Conservation (phyloP, 2,888 invertebrate genomes). For the Tanypteryx hageni region DNA sequence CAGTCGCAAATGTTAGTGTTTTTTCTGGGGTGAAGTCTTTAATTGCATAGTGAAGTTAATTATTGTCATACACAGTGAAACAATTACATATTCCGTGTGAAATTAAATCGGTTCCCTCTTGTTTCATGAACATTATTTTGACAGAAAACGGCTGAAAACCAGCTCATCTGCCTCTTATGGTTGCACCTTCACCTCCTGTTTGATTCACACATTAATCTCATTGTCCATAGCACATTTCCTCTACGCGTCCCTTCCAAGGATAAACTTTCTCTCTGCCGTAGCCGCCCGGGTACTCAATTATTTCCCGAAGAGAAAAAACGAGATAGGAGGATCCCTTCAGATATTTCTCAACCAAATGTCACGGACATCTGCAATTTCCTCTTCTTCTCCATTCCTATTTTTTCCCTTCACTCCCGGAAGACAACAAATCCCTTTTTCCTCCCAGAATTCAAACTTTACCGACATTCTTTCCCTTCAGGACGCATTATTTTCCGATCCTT, state of each 20-base stretch:
- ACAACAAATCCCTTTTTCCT: not conserved
- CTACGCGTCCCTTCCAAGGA: not conserved
- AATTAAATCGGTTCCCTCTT: too few species aligned
- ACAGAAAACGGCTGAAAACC: not conserved
- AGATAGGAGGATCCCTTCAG: not conserved
- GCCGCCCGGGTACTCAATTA: not conserved
- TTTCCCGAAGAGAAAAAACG: not conserved
- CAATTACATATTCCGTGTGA: too few species aligned
- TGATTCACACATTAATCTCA: not conserved
- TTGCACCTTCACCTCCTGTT: not conserved
- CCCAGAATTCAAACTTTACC: not conserved
- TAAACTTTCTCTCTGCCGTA: not conserved
- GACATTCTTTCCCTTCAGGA: not conserved
- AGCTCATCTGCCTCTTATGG: not conserved
- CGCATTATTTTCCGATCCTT: not conserved
- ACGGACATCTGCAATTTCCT: not conserved
- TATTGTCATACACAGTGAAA: too few species aligned
- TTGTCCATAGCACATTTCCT: not conserved
- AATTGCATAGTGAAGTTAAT: too few species aligned
- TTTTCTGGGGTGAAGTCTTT: too few species aligned
- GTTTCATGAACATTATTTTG: too few species aligned
- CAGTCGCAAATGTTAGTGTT: too few species aligned
- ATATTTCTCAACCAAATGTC: conserved; percentile 3
- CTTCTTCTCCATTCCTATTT: not conserved
- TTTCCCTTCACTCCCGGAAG: not conserved